A percentile compares a stretch with the other conserved stretches of the same genome.
Evolutionary conservation across 1,140 invertebrate genomes (phyloP).

Genomic region (Planococcus citri): DNA sequence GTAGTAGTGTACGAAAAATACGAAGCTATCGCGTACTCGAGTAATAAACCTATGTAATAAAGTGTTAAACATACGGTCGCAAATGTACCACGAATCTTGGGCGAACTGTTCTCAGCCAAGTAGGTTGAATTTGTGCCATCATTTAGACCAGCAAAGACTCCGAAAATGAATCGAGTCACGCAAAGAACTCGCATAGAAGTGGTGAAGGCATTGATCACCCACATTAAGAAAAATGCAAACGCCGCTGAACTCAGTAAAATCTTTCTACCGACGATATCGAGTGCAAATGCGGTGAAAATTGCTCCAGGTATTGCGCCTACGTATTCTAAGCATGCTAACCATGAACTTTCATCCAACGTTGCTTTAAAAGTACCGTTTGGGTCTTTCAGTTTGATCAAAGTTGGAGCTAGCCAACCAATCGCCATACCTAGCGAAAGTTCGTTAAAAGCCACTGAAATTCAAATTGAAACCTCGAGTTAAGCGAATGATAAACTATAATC

Average conservation of each 20-base stretch:
- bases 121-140: constrained; percentile 71
- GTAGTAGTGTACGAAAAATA: constrained; percentile 51
- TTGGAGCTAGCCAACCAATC: not conserved
- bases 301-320: not conserved
- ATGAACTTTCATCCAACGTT: not conserved
- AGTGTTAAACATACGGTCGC: constrained; percentile 71
- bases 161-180: constrained; percentile 30
- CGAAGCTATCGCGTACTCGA: constrained; percentile 61
- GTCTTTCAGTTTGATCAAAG: not conserved
- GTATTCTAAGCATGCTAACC: not conserved
- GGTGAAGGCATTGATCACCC: not conserved
- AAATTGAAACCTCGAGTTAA: too few relatives aligned
- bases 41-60: constrained; percentile 60
- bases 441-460: not conserved
- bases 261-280: not conserved
- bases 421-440: not conserved
- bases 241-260: not conserved
- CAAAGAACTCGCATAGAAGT: not conserved
- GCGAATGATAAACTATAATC: too few relatives aligned
- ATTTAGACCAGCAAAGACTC: constrained; percentile 55
- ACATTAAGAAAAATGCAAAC: not conserved
- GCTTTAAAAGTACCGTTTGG: not conserved
- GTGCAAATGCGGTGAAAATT: not conserved
- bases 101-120: constrained; percentile 57
- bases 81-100: constrained; percentile 26